Evolutionary conservation across 2,113 vertebrate genomes (phyloP).

Genomic region (Tetrao urogallus): DNA sequence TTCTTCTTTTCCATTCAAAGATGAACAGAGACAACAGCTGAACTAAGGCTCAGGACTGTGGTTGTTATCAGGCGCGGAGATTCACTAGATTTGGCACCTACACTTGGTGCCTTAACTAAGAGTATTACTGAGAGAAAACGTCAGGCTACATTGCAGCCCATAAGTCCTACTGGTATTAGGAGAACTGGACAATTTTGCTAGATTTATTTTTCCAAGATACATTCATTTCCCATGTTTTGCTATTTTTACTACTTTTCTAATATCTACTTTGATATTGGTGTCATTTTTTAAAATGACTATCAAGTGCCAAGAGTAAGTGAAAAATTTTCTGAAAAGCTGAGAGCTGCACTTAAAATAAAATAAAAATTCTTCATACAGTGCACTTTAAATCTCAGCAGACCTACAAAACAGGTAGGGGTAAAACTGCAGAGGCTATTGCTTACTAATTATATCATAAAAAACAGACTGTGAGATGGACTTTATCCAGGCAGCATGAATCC

Average conservation of each 20-base stretch:
- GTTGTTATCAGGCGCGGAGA: neutral
- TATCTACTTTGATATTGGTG: neutral
- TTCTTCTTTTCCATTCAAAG: neutral
- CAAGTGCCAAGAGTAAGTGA: neutral
- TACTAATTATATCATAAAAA: neutral
- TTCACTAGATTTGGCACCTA: neutral
- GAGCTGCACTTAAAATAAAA: neutral
- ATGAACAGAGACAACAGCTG: neutral
- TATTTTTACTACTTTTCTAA: neutral
- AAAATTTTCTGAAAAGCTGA: neutral
- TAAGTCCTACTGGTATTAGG: neutral
- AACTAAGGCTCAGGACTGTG: neutral
- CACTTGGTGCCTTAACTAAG: neutral
- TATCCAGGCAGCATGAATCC: neutral
- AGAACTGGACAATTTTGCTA: neutral
- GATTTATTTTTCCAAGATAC: neutral
- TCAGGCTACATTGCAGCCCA: neutral
- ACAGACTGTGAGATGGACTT: neutral
- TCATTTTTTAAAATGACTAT: slow-evolving; percentile 11
- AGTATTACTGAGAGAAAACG: neutral
- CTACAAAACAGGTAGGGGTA: neutral
- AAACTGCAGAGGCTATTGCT: neutral
- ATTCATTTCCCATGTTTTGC: neutral
- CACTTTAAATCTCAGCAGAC: neutral
- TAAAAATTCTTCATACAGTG: neutral